A percentile compares a stretch with the other conserved stretches of the same genome.
phyloP scores from a whole-genome alignment of 2,888 invertebrate species.

The Tetanocera ferruginea region DNA sequence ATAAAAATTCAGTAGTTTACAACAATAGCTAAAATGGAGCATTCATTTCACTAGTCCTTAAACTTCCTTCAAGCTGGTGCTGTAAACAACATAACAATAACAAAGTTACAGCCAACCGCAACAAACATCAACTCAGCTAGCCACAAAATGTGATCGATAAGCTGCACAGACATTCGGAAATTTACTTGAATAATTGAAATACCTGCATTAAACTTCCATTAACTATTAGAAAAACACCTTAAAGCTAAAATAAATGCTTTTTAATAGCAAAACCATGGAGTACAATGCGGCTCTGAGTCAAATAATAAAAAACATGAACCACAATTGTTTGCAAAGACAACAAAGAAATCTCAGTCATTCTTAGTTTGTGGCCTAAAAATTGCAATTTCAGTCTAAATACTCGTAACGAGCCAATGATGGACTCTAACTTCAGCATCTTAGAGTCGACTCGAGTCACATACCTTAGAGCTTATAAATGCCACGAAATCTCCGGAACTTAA shows the following conservation, averaged over 20 bases:
- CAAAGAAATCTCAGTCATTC: constrained; percentile 2
- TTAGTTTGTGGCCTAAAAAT: constrained; percentile 21
- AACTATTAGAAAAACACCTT: constrained; percentile 34
- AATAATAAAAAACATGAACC: neutral
- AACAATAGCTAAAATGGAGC: neutral
- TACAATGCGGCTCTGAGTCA: neutral
- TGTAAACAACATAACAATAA: neutral
- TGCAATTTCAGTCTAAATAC: constrained; percentile 25
- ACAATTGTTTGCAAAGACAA: neutral
- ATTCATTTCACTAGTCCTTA: neutral
- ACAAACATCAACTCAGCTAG: neutral
- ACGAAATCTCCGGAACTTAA: neutral
- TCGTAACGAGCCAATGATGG: constrained; percentile 28
- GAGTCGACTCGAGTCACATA: neutral
- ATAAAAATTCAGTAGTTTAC: neutral
- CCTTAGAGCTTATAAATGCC: constrained; percentile 10
- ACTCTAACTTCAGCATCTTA: neutral
- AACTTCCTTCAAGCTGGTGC: no score
- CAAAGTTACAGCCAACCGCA: neutral
- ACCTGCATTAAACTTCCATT: constrained; percentile 35
- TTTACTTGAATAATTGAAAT: constrained; percentile 36
- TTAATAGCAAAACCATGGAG: constrained; percentile 16
- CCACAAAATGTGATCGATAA: neutral
- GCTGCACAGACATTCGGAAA: neutral
- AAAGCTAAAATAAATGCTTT: constrained; percentile 36